Conservation (phyloP, 2,113 vertebrate species). For the Larimichthys crocea region DNA sequence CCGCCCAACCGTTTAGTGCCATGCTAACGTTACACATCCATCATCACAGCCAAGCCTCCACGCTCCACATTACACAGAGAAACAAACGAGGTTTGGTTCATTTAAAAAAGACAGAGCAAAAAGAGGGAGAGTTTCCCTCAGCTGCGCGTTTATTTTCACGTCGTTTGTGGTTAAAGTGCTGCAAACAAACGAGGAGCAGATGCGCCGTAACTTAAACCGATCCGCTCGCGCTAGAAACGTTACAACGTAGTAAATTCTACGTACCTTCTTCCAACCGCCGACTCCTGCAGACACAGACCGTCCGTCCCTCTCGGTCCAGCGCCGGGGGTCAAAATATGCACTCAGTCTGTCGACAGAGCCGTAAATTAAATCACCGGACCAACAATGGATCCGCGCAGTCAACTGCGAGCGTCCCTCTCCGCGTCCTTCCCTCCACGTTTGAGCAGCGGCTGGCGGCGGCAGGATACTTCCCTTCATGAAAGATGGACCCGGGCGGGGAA, state of each 20-base stretch:
- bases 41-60: constrained; percentile 32
- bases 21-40: constrained; percentile 49
- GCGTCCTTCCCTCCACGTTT: constrained; percentile 65
- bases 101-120: background rate
- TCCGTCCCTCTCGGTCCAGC: constrained; percentile 11
- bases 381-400: constrained; percentile 55
- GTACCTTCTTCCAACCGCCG: constrained; percentile 57
- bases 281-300: constrained; percentile 16
- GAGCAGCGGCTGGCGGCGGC: constrained; percentile 29
- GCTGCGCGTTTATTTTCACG: rapidly evolving
- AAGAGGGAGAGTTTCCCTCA: rapidly evolving
- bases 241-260: constrained; percentile 4
- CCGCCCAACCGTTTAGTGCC: constrained; percentile 30
- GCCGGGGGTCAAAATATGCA: background rate
- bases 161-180: background rate
- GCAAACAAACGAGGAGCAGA: background rate
- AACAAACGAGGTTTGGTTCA: background rate
- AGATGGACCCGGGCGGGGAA: constrained; percentile 29
- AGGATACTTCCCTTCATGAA: constrained; percentile 50
- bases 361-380: constrained; percentile 24
- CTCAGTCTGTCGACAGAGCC: constrained; percentile 25
- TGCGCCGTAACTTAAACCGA: constrained; percentile 8
- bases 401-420: constrained; percentile 24
- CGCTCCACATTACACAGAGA: constrained; percentile 19
- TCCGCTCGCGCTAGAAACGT: constrained; percentile 4